Conservation (phyloP, 2,888 invertebrate species). For the Agrotis ipsilon region DNA sequence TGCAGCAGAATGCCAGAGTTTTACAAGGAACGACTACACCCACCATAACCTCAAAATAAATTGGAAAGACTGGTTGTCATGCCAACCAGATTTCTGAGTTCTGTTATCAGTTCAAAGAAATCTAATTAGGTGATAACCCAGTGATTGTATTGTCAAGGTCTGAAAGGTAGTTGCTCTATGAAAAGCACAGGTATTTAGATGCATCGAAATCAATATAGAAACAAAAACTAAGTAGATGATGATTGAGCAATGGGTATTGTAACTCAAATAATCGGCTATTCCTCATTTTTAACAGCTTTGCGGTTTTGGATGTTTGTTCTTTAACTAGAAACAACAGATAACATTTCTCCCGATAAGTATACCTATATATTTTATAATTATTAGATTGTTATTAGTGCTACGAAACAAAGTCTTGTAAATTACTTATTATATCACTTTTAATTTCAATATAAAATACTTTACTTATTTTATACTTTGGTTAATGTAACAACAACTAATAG, state of each 20-base stretch:
- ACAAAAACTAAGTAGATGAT: too few species aligned
- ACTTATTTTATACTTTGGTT: too few species aligned
- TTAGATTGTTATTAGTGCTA: background rate
- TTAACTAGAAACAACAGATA: conserved; percentile 6
- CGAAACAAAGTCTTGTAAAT: conserved; percentile 1
- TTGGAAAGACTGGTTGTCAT: background rate
- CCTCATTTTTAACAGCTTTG: conserved; percentile 25
- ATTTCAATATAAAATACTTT: background rate
- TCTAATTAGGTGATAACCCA: too few species aligned
- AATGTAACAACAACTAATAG: conserved; percentile 15
- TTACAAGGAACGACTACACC: background rate
- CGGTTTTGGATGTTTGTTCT: conserved; percentile 15
- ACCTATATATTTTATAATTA: background rate
- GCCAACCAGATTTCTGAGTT: too few species aligned
- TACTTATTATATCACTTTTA: background rate
- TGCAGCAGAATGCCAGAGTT: background rate
- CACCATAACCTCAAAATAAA: background rate
- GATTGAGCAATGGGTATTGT: too few species aligned
- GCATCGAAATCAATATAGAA: too few species aligned
- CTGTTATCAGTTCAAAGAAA: too few species aligned
- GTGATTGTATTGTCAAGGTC: too few species aligned
- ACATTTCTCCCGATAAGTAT: background rate
- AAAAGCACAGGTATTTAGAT: too few species aligned
- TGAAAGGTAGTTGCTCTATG: too few species aligned
- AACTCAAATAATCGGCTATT: conserved; percentile 43